Conservation (phyloP, 1,140 invertebrate genomes). For the Solen grandis region DNA sequence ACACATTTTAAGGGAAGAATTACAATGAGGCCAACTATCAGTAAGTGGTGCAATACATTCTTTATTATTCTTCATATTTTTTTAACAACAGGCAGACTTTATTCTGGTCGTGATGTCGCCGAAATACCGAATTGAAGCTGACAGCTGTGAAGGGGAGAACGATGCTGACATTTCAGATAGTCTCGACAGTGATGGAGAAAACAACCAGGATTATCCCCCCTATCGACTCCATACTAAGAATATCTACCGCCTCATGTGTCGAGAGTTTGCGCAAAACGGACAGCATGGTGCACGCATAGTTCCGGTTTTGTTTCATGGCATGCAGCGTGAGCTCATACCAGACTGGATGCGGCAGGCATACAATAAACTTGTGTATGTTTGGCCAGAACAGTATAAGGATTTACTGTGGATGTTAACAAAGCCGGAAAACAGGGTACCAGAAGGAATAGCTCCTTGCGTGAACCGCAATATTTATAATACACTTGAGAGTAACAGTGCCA, state of each 20-base stretch:
- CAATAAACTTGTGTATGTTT: slow-evolving; percentile 30
- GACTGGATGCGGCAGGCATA: slow-evolving; percentile 35
- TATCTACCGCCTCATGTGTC: slow-evolving; percentile 52
- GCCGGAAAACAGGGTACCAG: slow-evolving; percentile 48
- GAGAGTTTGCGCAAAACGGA: slow-evolving; percentile 27
- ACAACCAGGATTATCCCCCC: slow-evolving; percentile 3
- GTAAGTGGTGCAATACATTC: no score
- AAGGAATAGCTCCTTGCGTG: slow-evolving; percentile 7
- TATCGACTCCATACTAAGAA: slow-evolving; percentile 52
- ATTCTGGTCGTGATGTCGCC: slow-evolving; percentile 49
- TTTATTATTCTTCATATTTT: no score
- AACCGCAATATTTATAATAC: no score
- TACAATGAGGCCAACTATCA: no score
- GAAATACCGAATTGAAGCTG: slow-evolving; percentile 37
- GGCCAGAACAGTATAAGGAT: slow-evolving; percentile 54
- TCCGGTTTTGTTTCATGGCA: slow-evolving; percentile 47
- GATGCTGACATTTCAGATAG: slow-evolving; percentile 37
- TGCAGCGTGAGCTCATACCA: slow-evolving; percentile 35
- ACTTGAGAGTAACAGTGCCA: no score
- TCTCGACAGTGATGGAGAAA: slow-evolving; percentile 42
- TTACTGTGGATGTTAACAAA: slow-evolving; percentile 58
- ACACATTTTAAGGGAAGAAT: no score
- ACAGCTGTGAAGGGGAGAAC: slow-evolving; percentile 35
- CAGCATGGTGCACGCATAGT: slow-evolving; percentile 39
- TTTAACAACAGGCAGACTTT: slow-evolving; percentile 56